Evolutionary conservation across 2,888 invertebrate species (phyloP).

Genomic region (Drosophila mimica): DNA sequence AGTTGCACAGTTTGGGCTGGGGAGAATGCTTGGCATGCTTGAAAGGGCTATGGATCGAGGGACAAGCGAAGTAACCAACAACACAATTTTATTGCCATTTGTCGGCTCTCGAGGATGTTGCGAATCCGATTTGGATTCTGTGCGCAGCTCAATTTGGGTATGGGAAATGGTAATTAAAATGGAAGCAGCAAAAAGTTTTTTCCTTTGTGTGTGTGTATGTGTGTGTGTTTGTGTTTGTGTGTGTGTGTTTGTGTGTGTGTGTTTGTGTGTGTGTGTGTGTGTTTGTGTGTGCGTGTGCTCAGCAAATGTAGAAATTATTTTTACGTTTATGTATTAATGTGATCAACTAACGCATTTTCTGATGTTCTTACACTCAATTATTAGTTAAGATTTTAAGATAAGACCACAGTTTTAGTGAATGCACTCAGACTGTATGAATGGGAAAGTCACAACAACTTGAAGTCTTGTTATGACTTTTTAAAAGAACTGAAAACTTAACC

Average conservation of each 20-base stretch:
- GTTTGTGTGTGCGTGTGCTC: conserved; percentile 22
- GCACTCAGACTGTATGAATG: neutral
- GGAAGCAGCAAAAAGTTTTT: conserved; percentile 36
- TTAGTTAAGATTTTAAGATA: neutral
- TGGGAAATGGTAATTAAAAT: conserved; percentile 43
- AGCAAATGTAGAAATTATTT: conserved; percentile 6
- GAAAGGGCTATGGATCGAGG: neutral
- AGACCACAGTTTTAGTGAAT: neutral
- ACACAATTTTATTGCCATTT: conserved; percentile 74
- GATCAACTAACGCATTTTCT: too few relatives aligned
- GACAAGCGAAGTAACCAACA: conserved; percentile 59
- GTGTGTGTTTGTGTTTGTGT: conserved; percentile 21
- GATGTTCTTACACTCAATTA: neutral
- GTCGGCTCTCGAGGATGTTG: conserved; percentile 21
- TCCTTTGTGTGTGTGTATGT: conserved; percentile 8
- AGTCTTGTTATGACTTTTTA: neutral
- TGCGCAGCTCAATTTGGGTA: conserved; percentile 6
- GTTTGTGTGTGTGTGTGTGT: conserved; percentile 29
- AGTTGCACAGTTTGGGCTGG: conserved; percentile 32
- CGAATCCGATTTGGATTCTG: conserved; percentile 16
- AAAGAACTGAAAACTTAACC: neutral
- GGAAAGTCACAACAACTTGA: neutral
- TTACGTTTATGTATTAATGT: too few relatives aligned
- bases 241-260: conserved; percentile 19
- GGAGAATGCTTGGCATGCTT: conserved; percentile 10